Percentiles rank a stretch among this genome's conserved stretches.
Conservation (phyloP, 2,113 vertebrate species). For the Crotalus helleri region DNA sequence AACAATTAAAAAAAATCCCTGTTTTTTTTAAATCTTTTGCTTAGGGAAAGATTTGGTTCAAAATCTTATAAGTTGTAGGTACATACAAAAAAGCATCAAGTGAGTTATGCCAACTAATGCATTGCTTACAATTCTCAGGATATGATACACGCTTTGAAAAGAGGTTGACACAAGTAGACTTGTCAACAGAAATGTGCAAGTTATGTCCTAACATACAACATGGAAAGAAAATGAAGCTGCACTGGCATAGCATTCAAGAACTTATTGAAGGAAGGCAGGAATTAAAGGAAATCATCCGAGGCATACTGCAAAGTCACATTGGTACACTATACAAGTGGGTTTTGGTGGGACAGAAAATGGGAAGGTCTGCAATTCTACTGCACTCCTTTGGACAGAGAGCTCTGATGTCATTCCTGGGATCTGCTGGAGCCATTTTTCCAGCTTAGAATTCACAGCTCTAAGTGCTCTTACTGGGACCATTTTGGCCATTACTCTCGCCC, state of each 20-base stretch:
- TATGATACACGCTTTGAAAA: background rate
- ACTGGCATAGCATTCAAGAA: background rate
- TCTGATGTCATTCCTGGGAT: too few relatives aligned
- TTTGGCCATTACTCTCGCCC: background rate
- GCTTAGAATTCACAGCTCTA: too few relatives aligned
- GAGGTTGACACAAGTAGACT: background rate
- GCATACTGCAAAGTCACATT: background rate
- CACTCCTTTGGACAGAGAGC: too few relatives aligned
- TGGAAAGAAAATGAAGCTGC: background rate
- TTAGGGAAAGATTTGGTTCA: background rate
- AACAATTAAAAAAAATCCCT: background rate
- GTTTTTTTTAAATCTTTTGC: background rate
- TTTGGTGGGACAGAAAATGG: background rate
- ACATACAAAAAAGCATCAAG: background rate
- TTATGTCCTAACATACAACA: background rate
- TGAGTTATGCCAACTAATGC: background rate
- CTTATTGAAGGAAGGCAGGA: background rate
- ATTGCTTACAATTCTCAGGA: background rate
- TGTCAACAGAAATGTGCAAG: background rate
- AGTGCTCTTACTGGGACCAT: too few relatives aligned
- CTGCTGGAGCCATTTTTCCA: too few relatives aligned
- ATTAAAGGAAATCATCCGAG: background rate
- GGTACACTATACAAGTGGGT: too few relatives aligned
- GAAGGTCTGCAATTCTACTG: background rate
- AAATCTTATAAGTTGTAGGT: conserved; percentile 13